Evolutionary conservation across 2,888 invertebrate genomes (phyloP), one percentile per base, ranked within the genome.

Genomic region (Troglohyphantes excavatus): DNA sequence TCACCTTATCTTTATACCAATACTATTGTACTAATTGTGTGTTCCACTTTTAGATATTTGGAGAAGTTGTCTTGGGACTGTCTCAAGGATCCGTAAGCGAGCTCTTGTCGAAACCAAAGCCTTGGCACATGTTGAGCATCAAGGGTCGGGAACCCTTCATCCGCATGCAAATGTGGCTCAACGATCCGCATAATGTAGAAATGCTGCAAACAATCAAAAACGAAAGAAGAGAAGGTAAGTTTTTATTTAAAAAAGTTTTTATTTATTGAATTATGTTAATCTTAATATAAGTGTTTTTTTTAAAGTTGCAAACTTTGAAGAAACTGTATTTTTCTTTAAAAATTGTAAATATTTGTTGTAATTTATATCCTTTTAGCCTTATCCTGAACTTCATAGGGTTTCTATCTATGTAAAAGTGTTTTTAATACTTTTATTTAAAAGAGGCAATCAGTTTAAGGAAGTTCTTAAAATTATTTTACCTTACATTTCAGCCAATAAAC

Each of bases 61-160:
- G 99, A 11, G 99, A 99, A 94, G 98, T 98, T 0, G 98, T 99
- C 2, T 95, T 99, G 17, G 99, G 98, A 0, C 95, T 99, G 33
- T 98, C 98, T 0, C 99, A 99, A 94, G 99, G 98, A 13, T 98
- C 99, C 1, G 99, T 99, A 13, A 98, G 98, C 93, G 99, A 99
- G 94, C 95, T 99, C 91, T 95, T 99, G 7, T 98, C 98, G 90
- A 99, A 99, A 93, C 99, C 99, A 3, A 99, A 99, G 93, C 99
- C 99, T 0, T 99, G 99, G 99, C 98, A 98, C 93, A 98, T 99
- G 98, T 95, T 99, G 82, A 98, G 98, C 93, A 98, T 98, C 93
- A 99, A 99, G 93, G 99, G 99, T 0, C 95, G 99, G 39, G 99
- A 99, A 93, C 98, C 98, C 0, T 98, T 98, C 94, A 98, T 98